Base-by-base conservation (phyloP, 1,140 invertebrate genomes). In the Lepidurus apus region DNA sequence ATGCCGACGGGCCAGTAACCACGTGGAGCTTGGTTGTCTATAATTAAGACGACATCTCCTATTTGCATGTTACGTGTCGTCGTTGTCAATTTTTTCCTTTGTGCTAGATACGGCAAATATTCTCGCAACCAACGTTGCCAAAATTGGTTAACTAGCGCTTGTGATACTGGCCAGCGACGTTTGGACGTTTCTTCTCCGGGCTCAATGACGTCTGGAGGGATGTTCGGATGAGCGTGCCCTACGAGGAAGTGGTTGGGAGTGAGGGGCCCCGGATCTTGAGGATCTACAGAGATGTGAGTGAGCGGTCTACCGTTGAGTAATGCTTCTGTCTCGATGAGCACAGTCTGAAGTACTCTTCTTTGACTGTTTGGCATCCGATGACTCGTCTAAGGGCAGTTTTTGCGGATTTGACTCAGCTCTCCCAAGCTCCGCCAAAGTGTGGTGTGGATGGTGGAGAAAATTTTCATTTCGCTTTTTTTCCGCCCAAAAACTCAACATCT, bases 391-490 rank as follows among this genome's bases (percentile, higher is more conserved):
- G 80, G 75, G 78, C 80, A 75, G 78, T 82, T 74, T 86, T 84
- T 81, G 45, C 82, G 45, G 7, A 80, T 75, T 84, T 82, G 11
- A 83, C 82, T 42, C 78, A 81, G 74, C 79, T 79, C 74, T 87
- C 81, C 84, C 80, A 86, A 43, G 82, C 81, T 1, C 85, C 85
- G 73, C 85, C 85, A 45, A 83, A 82, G 77, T 85, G 82, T 1
- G 83, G 82, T 24, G 80, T 81, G 76, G 77, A 74, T 8, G 85
- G 83, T n/a, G 84, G 82, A 45, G 83, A 85, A 79, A 86, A 86
- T 78, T 85, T 79, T 84, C 84, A 87, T 42, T 82, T 7, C 0
- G 13, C 43, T 13, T 4, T 17, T 4, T 75, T 42, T 34, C 17
- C 4, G 17, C 34, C 73, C 73, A 26, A 26, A 26, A 26, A 26